phyloP scores from a whole-genome alignment of 1,140 invertebrate genomes.

The Neoseiulus cucumeris region DNA sequence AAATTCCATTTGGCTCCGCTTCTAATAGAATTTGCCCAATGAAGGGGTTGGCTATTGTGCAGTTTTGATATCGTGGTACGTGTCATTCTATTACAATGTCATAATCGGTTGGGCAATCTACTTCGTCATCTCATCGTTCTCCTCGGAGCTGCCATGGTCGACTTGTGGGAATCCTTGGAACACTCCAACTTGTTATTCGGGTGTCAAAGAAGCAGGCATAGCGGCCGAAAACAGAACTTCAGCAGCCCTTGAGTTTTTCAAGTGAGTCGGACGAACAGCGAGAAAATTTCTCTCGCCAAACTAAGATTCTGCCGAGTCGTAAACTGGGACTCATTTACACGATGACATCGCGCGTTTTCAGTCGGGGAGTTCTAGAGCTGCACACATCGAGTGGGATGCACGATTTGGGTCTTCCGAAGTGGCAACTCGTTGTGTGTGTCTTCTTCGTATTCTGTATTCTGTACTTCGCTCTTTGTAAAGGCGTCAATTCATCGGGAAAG shows the following conservation, averaged over 20 bases:
- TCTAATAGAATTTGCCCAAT: neutral
- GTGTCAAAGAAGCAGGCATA: conserved; percentile 15
- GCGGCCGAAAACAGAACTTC: conserved; percentile 21
- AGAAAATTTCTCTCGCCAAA: neutral
- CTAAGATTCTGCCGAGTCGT: too few relatives aligned
- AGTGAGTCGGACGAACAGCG: conserved; percentile 20
- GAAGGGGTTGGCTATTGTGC: conserved; percentile 37
- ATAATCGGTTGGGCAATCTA: conserved; percentile 35
- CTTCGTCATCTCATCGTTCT: conserved; percentile 31
- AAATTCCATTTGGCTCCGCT: neutral
- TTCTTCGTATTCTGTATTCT: conserved; percentile 32
- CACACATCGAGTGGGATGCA: conserved; percentile 30
- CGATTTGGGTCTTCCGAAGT: conserved; percentile 29
- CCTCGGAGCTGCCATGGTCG: conserved; percentile 30
- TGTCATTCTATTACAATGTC: conserved; percentile 35
- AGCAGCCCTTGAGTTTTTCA: conserved; percentile 28
- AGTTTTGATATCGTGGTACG: conserved; percentile 36
- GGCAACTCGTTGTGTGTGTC: conserved; percentile 31
- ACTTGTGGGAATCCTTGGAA: conserved; percentile 33
- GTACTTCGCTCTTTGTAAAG: conserved; percentile 36
- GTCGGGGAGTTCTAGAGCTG: conserved; percentile 28
- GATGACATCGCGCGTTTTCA: conserved; percentile 16
- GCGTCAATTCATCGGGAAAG: conserved; percentile 36
- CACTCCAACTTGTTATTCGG: conserved; percentile 25
- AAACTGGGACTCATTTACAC: neutral